Percentiles rank a stretch among this genome's conserved stretches.
Evolutionary conservation across 2,888 invertebrate genomes (phyloP).

Genomic region (Hylaea fasciaria): DNA sequence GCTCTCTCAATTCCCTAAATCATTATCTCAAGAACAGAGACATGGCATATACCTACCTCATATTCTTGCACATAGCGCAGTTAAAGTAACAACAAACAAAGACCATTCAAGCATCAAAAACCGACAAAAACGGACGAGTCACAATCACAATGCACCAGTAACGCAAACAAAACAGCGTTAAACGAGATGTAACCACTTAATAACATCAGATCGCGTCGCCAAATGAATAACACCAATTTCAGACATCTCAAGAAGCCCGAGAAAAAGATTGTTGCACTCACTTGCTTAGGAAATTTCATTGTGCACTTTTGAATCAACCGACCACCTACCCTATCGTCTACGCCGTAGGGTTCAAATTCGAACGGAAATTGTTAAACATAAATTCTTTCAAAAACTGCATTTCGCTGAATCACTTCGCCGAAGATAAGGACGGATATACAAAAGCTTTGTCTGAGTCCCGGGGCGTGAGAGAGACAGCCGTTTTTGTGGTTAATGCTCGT

Average conservation of each 20-base stretch:
- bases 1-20: no score
- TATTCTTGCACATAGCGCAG: not conserved
- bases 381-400: constrained; percentile 57
- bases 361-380: constrained; percentile 44
- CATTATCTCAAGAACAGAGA: no score
- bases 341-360: constrained; percentile 3
- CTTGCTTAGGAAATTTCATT: constrained; percentile 74
- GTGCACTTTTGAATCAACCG: constrained; percentile 32
- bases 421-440: constrained; percentile 62
- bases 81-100: not conserved
- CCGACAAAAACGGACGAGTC: constrained; percentile 23
- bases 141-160: constrained; percentile 34
- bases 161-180: constrained; percentile 49
- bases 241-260: constrained; percentile 58
- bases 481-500: constrained; percentile 50
- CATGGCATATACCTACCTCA: not conserved
- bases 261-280: constrained; percentile 75
- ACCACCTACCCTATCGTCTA: constrained; percentile 33
- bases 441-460: constrained; percentile 50
- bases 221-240: constrained; percentile 67
- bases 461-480: constrained; percentile 57
- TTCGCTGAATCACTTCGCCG: constrained; percentile 74
- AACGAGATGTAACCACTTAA: constrained; percentile 61
- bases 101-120: not conserved
- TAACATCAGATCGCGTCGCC: constrained; percentile 57